These are phyloP conservation scores for Epizoanthus ramosus DNA, from an alignment of 92 coral and sea anemone genomes.

Conservation along the genomic window DNA sequence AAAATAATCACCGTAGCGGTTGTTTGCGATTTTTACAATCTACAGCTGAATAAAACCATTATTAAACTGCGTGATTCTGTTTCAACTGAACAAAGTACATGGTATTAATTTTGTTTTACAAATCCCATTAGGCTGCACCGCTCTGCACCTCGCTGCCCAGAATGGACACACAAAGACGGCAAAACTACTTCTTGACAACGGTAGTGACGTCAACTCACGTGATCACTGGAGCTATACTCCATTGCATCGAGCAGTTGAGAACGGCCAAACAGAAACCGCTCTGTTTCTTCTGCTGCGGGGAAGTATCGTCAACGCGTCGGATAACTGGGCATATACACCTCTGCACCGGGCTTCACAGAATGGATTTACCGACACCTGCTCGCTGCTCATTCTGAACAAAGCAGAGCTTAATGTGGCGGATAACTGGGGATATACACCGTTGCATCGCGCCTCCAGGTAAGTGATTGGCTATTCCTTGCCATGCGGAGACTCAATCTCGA, in stretches of 20 bases:
- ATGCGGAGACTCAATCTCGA: not conserved
- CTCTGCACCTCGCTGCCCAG: constrained; percentile 73
- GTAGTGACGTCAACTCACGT: constrained; percentile 59
- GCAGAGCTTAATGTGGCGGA: constrained; percentile 62
- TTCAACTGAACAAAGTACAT: too few species aligned
- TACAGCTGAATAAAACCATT: not conserved
- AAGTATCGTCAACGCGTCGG: constrained; percentile 52
- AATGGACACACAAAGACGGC: constrained; percentile 75
- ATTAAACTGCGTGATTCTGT: too few species aligned
- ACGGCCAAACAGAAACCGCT: constrained; percentile 64
- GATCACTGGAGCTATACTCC: constrained; percentile 76
- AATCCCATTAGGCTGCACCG: constrained; percentile 45
- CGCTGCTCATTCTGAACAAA: constrained; percentile 49
- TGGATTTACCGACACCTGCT: constrained; percentile 57
- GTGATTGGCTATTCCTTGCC: too few species aligned
- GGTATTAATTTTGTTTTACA: too few species aligned
- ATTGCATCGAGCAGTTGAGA: constrained; percentile 74
- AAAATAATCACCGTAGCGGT: too few species aligned
- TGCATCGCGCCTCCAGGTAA: constrained; percentile 68
- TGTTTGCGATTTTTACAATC: not conserved
- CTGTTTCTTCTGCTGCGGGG: constrained; percentile 46
- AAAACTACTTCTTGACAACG: constrained; percentile 57
- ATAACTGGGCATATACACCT: constrained; percentile 80
- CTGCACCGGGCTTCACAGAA: constrained; percentile 75
- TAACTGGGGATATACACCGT: constrained; percentile 63